Evolutionary conservation across 2,797 vertebrate species (phyloP).

Genomic region (Gadopsis bispinosus): DNA sequence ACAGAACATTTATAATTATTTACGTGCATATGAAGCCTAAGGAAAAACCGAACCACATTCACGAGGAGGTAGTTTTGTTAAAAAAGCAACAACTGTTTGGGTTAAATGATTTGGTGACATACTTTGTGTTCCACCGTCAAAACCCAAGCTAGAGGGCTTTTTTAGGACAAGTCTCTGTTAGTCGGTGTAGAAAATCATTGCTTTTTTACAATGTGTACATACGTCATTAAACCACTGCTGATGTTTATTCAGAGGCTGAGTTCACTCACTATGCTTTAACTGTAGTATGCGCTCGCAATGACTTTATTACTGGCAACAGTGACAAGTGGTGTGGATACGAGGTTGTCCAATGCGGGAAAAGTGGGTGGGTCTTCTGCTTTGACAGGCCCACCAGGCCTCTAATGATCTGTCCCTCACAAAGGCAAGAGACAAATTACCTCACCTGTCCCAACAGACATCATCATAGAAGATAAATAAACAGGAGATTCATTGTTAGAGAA

Average conservation of each 20-base stretch:
- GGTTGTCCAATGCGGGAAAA: conserved; percentile 52
- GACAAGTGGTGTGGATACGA: conserved; percentile 81
- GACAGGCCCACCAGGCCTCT: conserved; percentile 64
- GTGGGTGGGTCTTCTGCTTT: conserved; percentile 74
- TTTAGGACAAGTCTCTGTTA: conserved; percentile 45
- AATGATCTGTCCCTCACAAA: conserved; percentile 59
- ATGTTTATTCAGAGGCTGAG: conserved; percentile 89
- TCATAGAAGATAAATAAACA: conserved; percentile 19
- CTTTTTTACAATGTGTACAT: conserved; percentile 87
- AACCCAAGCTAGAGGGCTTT: not conserved
- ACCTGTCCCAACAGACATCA: conserved; percentile 27
- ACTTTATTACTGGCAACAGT: conserved; percentile 89
- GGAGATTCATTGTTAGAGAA: conserved; percentile 14
- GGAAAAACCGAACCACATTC: not conserved
- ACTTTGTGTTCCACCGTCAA: not conserved
- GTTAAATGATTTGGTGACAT: not conserved
- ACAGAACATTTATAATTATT: conserved; percentile 86
- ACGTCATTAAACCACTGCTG: conserved; percentile 86
- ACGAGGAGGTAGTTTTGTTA: not conserved
- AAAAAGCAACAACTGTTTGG: not conserved
- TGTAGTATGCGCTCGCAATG: conserved; percentile 73
- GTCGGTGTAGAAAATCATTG: conserved; percentile 77
- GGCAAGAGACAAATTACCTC: conserved; percentile 32
- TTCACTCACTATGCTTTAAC: conserved; percentile 53
- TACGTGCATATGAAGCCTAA: conserved; percentile 84